Conservation (phyloP, 1,140 invertebrate species). For the Panagrolaimus sp. region DNA sequence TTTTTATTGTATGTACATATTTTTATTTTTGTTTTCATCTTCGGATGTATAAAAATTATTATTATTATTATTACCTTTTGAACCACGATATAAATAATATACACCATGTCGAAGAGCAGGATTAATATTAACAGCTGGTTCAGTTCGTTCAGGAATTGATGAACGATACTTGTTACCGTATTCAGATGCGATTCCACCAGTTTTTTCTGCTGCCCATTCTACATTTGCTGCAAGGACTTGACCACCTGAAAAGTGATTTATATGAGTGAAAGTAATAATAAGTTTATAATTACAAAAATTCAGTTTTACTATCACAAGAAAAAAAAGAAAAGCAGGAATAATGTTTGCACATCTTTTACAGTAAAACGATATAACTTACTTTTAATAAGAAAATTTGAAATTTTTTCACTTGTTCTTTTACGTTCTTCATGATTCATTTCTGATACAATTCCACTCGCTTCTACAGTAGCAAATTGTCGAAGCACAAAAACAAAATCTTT, state of each 20-base stretch:
- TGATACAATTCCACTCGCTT: constrained; percentile 23
- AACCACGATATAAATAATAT: constrained; percentile 31
- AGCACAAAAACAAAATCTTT: constrained; percentile 33
- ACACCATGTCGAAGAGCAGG: constrained; percentile 35
- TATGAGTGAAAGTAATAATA: too few relatives aligned
- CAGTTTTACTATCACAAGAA: too few relatives aligned
- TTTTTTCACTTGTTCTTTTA: constrained; percentile 23
- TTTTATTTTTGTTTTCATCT: too few relatives aligned
- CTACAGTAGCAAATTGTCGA: constrained; percentile 28
- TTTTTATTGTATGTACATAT: too few relatives aligned
- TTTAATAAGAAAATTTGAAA: constrained; percentile 9
- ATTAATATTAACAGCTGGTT: constrained; percentile 42
- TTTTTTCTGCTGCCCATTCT: constrained; percentile 19
- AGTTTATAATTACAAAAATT: too few relatives aligned
- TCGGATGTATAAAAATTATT: too few relatives aligned
- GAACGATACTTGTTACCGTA: constrained; percentile 28
- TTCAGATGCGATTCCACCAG: constrained; percentile 28
- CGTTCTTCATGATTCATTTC: constrained; percentile 32
- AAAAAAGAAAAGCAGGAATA: too few relatives aligned
- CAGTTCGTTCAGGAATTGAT: constrained; percentile 21
- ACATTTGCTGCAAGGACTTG: constrained; percentile 26
- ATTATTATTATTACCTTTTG: too few relatives aligned
- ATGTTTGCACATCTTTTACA: too few relatives aligned
- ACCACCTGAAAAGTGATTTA: constrained; percentile 41
- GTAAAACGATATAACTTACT: constrained; percentile 10